Conservation (phyloP, 2,797 vertebrate genomes). For the Tadarida brasiliensis region DNA sequence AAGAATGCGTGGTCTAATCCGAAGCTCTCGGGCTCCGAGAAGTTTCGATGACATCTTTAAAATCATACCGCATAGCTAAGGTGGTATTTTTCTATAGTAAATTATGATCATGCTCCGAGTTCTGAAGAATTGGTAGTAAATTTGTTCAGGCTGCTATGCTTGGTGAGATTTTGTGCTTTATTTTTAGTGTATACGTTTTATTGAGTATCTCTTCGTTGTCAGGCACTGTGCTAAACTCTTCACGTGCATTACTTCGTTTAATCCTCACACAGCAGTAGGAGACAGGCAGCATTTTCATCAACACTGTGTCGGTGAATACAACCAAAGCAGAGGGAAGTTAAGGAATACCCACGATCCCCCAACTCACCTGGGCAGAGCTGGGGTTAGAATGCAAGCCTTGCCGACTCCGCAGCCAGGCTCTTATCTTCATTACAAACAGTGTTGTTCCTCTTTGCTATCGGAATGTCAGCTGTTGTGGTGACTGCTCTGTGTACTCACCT, state of each 20-base stretch:
- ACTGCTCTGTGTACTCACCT: neutral
- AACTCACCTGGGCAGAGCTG: neutral
- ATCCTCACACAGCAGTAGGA: neutral
- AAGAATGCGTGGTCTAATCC: neutral
- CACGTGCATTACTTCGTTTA: neutral
- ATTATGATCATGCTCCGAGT: neutral
- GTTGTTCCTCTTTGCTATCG: conserved; percentile 29
- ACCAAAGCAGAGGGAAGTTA: neutral
- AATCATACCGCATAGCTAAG: neutral
- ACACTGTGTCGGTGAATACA: accelerated
- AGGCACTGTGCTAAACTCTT: neutral
- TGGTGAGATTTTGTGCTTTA: neutral
- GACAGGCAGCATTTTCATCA: neutral
- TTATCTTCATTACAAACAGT: neutral
- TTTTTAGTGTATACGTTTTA: neutral
- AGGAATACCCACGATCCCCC: neutral
- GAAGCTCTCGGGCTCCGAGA: neutral
- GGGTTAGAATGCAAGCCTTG: neutral
- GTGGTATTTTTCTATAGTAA: neutral
- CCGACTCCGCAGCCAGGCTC: neutral
- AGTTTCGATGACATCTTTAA: neutral
- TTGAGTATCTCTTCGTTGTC: neutral
- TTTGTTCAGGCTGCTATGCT: neutral
- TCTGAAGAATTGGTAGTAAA: conserved; percentile 1
- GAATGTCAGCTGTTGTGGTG: neutral